phyloP scores from a whole-genome alignment of 2,113 vertebrate genomes.

The Lates calcarifer region DNA sequence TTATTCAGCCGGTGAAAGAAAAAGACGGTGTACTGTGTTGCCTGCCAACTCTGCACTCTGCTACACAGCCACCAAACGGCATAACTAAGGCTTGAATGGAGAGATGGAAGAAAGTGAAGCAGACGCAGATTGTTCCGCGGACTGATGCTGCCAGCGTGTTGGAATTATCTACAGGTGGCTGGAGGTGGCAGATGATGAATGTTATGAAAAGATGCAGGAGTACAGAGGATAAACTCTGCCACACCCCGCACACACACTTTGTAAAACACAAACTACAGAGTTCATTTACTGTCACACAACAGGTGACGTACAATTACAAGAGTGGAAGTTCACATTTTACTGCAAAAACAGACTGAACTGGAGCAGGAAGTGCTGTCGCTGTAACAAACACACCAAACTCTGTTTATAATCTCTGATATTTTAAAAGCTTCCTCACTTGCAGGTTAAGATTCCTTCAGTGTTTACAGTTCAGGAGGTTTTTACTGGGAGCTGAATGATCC shows the following conservation, averaged over 20 bases:
- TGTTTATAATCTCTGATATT: too few species aligned
- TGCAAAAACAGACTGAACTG: neutral
- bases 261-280: too few species aligned
- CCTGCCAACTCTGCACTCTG: constrained; percentile 43
- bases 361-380: too few species aligned
- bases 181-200: neutral
- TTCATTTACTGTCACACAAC: neutral
- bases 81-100: neutral
- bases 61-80: neutral
- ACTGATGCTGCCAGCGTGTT: neutral
- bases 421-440: too few species aligned
- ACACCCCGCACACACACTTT: too few species aligned
- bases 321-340: neutral
- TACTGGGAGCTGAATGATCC: too few species aligned
- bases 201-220: neutral
- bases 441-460: too few species aligned
- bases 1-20: constrained; percentile 52
- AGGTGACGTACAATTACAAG: neutral
- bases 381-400: too few species aligned
- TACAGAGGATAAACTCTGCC: neutral
- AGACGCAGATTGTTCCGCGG: neutral
- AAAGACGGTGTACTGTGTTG: neutral
- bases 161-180: neutral
- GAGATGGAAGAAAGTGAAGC: neutral
- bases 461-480: too few species aligned